Evolutionary conservation across 2,113 vertebrate species (phyloP).

Genomic region (Cochlearius cochlearius): DNA sequence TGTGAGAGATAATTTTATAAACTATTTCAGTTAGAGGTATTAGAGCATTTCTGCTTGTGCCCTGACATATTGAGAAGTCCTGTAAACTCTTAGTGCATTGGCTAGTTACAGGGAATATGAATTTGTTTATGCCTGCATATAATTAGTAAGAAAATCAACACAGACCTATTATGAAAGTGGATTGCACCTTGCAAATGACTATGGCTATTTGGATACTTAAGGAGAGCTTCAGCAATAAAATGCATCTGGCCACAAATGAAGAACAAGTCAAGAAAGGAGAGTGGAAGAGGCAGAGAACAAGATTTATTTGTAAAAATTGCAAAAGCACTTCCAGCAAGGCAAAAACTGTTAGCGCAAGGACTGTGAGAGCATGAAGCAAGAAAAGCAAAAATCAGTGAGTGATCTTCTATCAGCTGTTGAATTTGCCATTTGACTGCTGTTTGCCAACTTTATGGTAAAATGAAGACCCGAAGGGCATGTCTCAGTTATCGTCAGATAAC

Average conservation of each 20-base stretch:
- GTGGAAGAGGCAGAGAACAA: not conserved
- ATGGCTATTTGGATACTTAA: not conserved
- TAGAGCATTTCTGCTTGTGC: not conserved
- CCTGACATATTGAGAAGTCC: not conserved
- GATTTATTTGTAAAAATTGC: not conserved
- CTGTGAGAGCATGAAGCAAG: not conserved
- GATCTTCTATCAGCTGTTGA: not conserved
- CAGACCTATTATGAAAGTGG: not conserved
- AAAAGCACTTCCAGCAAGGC: not conserved
- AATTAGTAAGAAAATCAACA: not conserved
- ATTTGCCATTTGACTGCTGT: not conserved
- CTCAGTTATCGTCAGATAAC: not conserved
- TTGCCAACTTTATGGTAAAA: not conserved
- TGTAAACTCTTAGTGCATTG: not conserved
- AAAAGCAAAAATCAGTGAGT: not conserved
- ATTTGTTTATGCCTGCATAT: not conserved
- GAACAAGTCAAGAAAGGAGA: not conserved
- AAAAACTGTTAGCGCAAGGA: not conserved
- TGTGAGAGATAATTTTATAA: conserved; percentile 38
- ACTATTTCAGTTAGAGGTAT: not conserved
- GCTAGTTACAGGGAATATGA: not conserved
- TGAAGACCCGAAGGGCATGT: not conserved
- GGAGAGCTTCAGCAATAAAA: not conserved
- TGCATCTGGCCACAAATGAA: not conserved
- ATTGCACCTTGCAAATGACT: not conserved